Evolutionary conservation across 2,888 invertebrate species (phyloP).

Genomic region (Spisula solida): DNA sequence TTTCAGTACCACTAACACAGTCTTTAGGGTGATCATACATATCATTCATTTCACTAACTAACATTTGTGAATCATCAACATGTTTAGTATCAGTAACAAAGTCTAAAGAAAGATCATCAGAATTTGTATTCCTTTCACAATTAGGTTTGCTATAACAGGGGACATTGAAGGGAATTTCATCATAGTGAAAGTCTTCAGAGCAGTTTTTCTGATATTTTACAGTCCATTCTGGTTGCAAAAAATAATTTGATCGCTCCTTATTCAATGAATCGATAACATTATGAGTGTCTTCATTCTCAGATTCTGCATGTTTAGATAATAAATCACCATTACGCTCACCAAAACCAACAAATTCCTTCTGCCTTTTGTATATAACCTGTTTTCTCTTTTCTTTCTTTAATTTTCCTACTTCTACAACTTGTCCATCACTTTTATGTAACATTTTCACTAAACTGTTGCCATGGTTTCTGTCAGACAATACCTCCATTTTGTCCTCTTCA

Average conservation of each 20-base stretch:
- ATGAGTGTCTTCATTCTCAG: not conserved
- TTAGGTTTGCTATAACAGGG: not conserved
- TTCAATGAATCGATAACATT: not conserved
- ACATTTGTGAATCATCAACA: not conserved
- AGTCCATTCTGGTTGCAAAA: not conserved
- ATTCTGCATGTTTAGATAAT: not conserved
- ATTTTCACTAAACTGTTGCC: slow-evolving; percentile 15
- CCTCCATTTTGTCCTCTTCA: slow-evolving; percentile 40
- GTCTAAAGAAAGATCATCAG: not conserved
- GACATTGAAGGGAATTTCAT: not conserved
- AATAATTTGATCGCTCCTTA: not conserved
- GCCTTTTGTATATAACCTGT: slow-evolving; percentile 6
- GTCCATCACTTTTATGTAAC: slow-evolving; percentile 39
- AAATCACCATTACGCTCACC: not conserved
- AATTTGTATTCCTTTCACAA: not conserved
- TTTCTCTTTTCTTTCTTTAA: not conserved
- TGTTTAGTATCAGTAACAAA: not conserved
- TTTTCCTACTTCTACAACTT: slow-evolving; percentile 41
- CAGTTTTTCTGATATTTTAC: not conserved
- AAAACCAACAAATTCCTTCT: not conserved
- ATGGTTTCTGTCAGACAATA: slow-evolving; percentile 47
- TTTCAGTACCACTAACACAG: not conserved
- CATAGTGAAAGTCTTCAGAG: not conserved
- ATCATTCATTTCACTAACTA: not conserved
- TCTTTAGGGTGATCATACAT: not conserved